These are phyloP conservation scores for Phaonia tiefii DNA, from an alignment of 2,888 invertebrate species.

Conservation along the genomic window DNA sequence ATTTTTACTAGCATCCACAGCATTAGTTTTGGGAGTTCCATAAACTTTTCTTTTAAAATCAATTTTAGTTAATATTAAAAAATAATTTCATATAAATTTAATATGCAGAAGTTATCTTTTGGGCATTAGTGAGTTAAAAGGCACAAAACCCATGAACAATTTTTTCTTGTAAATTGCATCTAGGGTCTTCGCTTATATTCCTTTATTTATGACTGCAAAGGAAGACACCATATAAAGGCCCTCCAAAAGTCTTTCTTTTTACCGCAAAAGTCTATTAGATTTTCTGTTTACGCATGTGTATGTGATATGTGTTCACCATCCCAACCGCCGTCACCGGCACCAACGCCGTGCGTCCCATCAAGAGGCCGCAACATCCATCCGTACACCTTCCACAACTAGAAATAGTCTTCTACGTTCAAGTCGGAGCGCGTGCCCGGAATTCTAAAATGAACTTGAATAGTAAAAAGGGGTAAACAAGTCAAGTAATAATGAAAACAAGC, in stretches of 20 bases:
- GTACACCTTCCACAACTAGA: slow-evolving; percentile 14
- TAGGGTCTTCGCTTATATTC: too few species aligned
- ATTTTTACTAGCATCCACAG: too few species aligned
- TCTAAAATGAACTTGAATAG: slow-evolving; percentile 41
- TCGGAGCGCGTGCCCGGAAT: slow-evolving; percentile 63
- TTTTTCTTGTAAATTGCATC: too few species aligned
- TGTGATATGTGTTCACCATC: slow-evolving; percentile 5
- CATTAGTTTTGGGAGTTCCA: too few species aligned
- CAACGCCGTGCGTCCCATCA: background rate
- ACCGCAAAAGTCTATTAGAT: slow-evolving; percentile 17
- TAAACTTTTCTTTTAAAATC: too few species aligned
- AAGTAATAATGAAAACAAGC: background rate
- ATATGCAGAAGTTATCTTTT: too few species aligned
- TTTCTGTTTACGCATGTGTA: slow-evolving; percentile 27
- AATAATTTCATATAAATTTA: too few species aligned
- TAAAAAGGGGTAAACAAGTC: background rate
- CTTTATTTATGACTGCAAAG: too few species aligned
- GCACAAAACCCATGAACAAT: too few species aligned
- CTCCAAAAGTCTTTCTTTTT: background rate
- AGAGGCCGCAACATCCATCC: background rate
- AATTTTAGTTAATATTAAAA: too few species aligned
- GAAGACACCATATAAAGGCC: too few species aligned
- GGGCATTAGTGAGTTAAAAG: too few species aligned
- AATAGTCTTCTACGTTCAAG: slow-evolving; percentile 54
- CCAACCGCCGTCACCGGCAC: background rate